Evolutionary conservation across 1,140 invertebrate species (phyloP), one percentile per base, ranked within the genome.

Genomic region (Halesus radiatus): DNA sequence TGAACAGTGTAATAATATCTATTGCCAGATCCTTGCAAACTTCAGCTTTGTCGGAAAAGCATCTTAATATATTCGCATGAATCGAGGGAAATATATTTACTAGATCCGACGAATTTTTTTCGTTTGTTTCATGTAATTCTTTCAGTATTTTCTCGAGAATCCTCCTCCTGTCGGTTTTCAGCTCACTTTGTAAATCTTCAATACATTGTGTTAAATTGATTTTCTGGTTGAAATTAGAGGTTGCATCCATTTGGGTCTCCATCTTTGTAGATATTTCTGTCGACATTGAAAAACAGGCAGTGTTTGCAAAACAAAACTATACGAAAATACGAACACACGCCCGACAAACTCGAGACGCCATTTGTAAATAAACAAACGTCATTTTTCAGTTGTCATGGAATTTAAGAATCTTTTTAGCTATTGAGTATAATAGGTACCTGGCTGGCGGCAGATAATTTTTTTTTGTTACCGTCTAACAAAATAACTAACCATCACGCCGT

Each of bases 41-140:
- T 84, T 89, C 88, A 0, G 88, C 87, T 58, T 82, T 54, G 80
- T 89, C 88, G 3, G 87, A 86, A 75, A 89, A 88, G 62, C 87
- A 86, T 85, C 88, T 89, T 37, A 89, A 76, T 8, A 89, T 83
- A 79, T 89, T 87, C 32, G 88, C 85, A 64, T 89, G 88, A 18
- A 89, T 84, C 80, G 87, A 86, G n/a, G 87, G 86, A 79, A 89
- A 89, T 3, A 89, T 85, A 13, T 83, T 58, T n/a, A 85, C 85
- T 1, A 89, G 81, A 76, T 89, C 87, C 72, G 86, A 87, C 60
- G 85, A 84, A 29, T 66, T 64, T 64, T 88, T 87, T 1, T 64
- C 68, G 13, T 85, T 80, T 20, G 86, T 87, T 60, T 87, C 85
- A 73, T 88, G 88, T 73, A 89, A 87, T 79, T 88, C 87, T 77